These are phyloP conservation scores for Catalaphyllia jardinei DNA, from an alignment of 64 coral and sea anemone genomes.

Conservation along the genomic window DNA sequence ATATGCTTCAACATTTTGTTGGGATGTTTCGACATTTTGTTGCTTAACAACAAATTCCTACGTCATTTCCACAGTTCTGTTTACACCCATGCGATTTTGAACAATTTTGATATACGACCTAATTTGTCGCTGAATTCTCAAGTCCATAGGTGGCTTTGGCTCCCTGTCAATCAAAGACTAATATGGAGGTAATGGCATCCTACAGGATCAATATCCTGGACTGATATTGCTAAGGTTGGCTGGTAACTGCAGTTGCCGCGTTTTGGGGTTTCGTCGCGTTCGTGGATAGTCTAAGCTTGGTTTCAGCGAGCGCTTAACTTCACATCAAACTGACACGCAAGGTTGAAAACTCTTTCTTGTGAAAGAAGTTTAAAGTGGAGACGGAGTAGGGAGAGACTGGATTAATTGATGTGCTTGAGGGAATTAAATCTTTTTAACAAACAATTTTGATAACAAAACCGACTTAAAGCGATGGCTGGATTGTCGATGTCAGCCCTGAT, in stretches of 20 bases:
- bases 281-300: neutral
- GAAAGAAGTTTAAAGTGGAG: neutral
- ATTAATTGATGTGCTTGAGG: neutral
- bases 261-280: neutral
- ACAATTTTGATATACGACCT: no score
- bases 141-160: no score
- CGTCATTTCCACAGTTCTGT: no score
- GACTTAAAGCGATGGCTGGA: neutral
- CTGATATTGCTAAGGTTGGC: neutral
- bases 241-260: neutral
- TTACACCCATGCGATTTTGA: no score
- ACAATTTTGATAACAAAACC: no score
- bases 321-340: neutral
- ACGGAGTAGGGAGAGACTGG: neutral
- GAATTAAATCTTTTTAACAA: neutral
- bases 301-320: neutral
- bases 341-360: neutral
- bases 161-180: neutral
- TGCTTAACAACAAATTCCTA: no score
- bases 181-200: conserved; percentile 5
- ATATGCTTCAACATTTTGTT: no score
- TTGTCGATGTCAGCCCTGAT: neutral
- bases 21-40: no score
- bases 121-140: no score
- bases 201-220: neutral